These are phyloP conservation scores for Lagocephalus sceleratus DNA, from an alignment of 2,797 vertebrate species.

Conservation along the genomic window DNA sequence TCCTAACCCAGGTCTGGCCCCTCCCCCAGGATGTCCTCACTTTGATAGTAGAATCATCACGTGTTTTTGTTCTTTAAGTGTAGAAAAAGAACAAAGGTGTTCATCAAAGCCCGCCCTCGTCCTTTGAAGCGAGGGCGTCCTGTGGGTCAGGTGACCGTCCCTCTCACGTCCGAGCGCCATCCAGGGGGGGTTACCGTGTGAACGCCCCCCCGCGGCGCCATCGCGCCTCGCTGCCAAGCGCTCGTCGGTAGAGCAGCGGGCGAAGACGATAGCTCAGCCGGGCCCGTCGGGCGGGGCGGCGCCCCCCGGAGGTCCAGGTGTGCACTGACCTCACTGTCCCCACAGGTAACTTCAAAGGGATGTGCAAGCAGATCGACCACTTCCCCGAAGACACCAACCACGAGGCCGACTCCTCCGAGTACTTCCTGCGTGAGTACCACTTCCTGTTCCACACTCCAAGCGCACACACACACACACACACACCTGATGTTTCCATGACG, in stretches of 20 bases:
- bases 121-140: too few species aligned
- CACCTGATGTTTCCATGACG: constrained; percentile 54
- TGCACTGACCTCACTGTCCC: constrained; percentile 45
- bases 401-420: constrained; percentile 96
- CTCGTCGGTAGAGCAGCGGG: constrained; percentile 50
- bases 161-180: constrained; percentile 50
- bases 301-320: too few species aligned
- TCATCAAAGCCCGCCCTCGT: too few species aligned
- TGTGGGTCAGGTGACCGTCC: constrained; percentile 33
- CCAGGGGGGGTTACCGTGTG: too few species aligned
- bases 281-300: too few species aligned
- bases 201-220: constrained; percentile 28
- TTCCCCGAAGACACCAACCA: constrained; percentile 98
- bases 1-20: too few species aligned
- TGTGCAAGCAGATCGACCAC: constrained; percentile 99
- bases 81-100: too few species aligned
- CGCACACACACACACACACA: constrained; percentile 1
- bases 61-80: too few species aligned
- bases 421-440: constrained; percentile 95
- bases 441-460: not conserved
- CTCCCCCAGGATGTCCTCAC: too few species aligned
- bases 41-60: too few species aligned
- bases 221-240: constrained; percentile 56
- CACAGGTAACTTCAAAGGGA: constrained; percentile 96
- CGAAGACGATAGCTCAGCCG: too few species aligned